phyloP scores from a whole-genome alignment of 2,113 vertebrate species.

The Oreocharis arfaki region DNA sequence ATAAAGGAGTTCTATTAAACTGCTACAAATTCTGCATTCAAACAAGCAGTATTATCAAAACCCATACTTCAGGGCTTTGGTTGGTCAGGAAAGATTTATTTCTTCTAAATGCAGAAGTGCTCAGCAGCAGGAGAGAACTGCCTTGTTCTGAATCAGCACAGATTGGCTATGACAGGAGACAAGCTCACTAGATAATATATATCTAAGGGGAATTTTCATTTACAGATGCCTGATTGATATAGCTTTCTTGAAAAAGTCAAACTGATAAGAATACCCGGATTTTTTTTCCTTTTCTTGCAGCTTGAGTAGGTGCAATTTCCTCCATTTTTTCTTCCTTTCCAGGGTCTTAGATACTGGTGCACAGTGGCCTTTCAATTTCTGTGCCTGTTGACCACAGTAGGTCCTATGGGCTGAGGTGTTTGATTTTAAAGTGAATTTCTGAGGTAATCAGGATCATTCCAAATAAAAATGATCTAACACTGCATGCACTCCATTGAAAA shows the following conservation, averaged over 20 bases:
- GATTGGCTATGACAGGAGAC: not conserved
- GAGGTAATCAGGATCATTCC: not conserved
- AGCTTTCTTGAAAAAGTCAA: not conserved
- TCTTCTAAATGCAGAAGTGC: not conserved
- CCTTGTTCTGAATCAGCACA: not conserved
- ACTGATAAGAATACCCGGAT: not conserved
- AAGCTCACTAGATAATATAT: not conserved
- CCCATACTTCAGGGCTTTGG: not conserved
- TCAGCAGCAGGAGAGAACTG: not conserved
- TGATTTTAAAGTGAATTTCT: not conserved
- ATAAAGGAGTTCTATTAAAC: not conserved
- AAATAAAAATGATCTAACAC: not conserved
- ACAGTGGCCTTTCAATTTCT: not conserved
- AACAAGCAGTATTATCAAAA: not conserved
- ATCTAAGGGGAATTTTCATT: not conserved
- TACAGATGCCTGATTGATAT: not conserved
- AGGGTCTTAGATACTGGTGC: not conserved
- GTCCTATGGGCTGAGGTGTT: not conserved
- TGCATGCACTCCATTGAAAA: not conserved
- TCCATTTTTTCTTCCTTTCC: not conserved
- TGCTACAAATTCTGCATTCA: not conserved
- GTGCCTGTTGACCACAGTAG: not conserved
- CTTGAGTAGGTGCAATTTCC: not conserved
- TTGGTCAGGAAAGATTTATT: slow-evolving; percentile 5
- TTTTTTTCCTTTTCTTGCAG: not conserved